phyloP scores from a whole-genome alignment of 1,140 invertebrate genomes.

The Nixonia krombeini region DNA sequence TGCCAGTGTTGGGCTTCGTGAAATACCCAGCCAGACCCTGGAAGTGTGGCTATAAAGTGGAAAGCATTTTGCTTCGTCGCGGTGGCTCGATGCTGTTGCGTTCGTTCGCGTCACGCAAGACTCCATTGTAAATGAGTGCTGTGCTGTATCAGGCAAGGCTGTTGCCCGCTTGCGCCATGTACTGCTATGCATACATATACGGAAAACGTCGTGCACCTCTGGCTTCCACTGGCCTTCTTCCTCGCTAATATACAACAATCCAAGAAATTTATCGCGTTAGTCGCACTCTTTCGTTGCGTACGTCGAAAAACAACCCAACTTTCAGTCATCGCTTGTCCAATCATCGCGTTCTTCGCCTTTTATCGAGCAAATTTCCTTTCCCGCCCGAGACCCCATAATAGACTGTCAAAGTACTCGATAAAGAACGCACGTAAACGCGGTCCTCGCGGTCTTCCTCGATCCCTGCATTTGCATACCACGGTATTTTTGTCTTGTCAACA shows the following conservation, averaged over 20 bases:
- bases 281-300: neutral
- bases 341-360: conserved; percentile 19
- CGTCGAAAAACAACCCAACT: conserved; percentile 26
- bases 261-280: neutral
- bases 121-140: conserved; percentile 24
- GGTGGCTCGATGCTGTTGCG: neutral
- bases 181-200: conserved; percentile 27
- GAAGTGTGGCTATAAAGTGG: neutral
- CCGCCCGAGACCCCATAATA: conserved; percentile 10
- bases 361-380: conserved; percentile 24
- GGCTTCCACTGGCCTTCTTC: neutral
- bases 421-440: neutral
- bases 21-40: neutral
- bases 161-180: conserved; percentile 49
- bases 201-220: neutral
- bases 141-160: conserved; percentile 38
- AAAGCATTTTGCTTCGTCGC: conserved; percentile 5
- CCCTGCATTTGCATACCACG: neutral
- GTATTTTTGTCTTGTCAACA: no score
- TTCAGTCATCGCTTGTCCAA: conserved; percentile 41
- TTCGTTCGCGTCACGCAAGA: conserved; percentile 6
- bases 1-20: neutral
- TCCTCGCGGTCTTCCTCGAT: neutral
- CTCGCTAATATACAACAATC: neutral
- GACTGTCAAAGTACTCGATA: neutral